Evolutionary conservation across 2,113 vertebrate species (phyloP), one percentile per base, ranked within the genome.

Genomic region (Aphyosemion australe): DNA sequence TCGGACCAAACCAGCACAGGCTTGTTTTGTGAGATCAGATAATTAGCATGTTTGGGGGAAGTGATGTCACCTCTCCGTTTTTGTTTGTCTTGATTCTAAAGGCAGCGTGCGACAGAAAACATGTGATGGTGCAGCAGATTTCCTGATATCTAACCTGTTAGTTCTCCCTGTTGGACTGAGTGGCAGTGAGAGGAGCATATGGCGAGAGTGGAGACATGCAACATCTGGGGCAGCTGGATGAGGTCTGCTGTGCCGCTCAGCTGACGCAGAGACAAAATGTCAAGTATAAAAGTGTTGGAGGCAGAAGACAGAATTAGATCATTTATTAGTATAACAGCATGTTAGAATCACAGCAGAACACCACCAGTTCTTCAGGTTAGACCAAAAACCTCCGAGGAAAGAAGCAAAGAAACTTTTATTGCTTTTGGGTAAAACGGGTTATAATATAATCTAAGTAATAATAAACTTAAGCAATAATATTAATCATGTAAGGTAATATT

Each of bases 11-110:
- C 65, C 41, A 68, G 49, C 83, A 62, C 62, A 48, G 71, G 60
- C 57, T 61, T 76, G 83, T 77, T 37, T 75, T 78, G 74, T 52
- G 65, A 68, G 52, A 83, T 66, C 65, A 62, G 55, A 84, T 74
- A 80, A 85, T 86, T 68, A 75, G 75, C 75, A 48, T 80, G 76
- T 83, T 84, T 75, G 69, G 8, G 55, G 41, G 20, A 78, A 65
- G 58, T 58, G 47, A 8, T n/a, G 69, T 72, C 82, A 70, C 46
- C 61, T 59, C 43, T 61, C 26, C 26, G n/a, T 26, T 18, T 51
- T 74, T 72, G 69, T 74, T 65, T 32, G 43, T 57, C 12, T 10
- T 31, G 31, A 61, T 32, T 51, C 18, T 21, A 10, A 14, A 47
- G 31, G 60, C 63, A 8, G 13, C 4, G 13, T 18, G 49, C 34